phyloP scores from a whole-genome alignment of 2,888 invertebrate species.

The Andrena haemorrhoa region DNA sequence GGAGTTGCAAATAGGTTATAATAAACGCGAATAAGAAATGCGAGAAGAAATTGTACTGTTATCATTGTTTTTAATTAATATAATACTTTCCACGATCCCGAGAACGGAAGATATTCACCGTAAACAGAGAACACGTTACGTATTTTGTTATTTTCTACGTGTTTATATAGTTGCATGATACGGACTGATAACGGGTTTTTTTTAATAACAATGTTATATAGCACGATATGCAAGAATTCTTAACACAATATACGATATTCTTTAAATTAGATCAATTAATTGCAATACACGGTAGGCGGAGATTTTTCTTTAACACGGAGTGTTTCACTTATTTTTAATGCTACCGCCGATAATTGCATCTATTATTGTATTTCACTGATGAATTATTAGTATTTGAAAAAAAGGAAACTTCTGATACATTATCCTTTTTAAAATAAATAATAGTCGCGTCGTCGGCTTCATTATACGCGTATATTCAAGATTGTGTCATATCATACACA shows the following conservation, averaged over 20 bases:
- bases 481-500: too few species aligned
- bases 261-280: neutral
- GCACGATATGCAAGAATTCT: neutral
- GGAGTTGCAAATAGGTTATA: constrained; percentile 28
- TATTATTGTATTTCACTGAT: too few species aligned
- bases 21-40: constrained; percentile 27
- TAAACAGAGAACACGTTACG: neutral
- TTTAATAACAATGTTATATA: neutral
- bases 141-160: neutral
- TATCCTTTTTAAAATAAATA: too few species aligned
- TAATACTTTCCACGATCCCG: neutral
- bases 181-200: neutral
- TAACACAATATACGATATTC: neutral
- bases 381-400: too few species aligned
- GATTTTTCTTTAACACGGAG: too few species aligned
- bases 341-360: too few species aligned
- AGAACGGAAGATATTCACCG: neutral
- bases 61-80: constrained; percentile 24
- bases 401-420: too few species aligned
- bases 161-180: neutral
- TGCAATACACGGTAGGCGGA: neutral
- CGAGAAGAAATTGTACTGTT: constrained; percentile 30
- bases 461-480: too few species aligned
- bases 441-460: too few species aligned
- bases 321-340: too few species aligned